Percentiles rank a stretch among this genome's conserved stretches.
phyloP scores from a whole-genome alignment of 2,113 vertebrate genomes.

The Cephalopterus ornatus region DNA sequence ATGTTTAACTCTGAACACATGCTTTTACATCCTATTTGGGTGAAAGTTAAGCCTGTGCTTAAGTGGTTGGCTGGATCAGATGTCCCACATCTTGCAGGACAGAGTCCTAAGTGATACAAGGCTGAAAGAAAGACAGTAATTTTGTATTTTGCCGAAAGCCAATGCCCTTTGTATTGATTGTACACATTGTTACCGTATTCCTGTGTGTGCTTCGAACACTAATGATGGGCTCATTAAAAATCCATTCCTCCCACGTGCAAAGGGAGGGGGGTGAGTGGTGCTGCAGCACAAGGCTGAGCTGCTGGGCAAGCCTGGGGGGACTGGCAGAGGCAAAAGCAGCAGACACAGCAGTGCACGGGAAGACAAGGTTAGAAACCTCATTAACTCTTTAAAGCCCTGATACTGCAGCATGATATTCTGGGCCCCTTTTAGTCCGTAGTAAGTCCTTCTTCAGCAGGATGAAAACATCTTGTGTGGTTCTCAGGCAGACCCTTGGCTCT shows the following conservation, averaged over 20 bases:
- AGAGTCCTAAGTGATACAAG: background rate
- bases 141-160: background rate
- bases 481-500: background rate
- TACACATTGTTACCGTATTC: background rate
- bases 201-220: background rate
- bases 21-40: conserved; percentile 3
- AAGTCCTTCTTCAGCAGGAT: background rate
- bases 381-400: background rate
- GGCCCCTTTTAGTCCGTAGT: background rate
- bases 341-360: background rate
- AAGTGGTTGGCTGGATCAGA: background rate
- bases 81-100: background rate
- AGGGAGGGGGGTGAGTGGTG: background rate
- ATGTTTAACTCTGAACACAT: conserved; percentile 27
- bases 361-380: background rate
- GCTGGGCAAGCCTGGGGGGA: background rate
- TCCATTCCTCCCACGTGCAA: background rate
- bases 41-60: conserved; percentile 23
- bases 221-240: conserved; percentile 20
- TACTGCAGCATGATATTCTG: background rate
- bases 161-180: background rate
- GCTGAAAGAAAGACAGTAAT: background rate
- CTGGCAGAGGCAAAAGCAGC: background rate
- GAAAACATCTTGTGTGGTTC: background rate
- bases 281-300: background rate